phyloP scores from a whole-genome alignment of 2,888 invertebrate species.

The Ornithoptera alexandrae region DNA sequence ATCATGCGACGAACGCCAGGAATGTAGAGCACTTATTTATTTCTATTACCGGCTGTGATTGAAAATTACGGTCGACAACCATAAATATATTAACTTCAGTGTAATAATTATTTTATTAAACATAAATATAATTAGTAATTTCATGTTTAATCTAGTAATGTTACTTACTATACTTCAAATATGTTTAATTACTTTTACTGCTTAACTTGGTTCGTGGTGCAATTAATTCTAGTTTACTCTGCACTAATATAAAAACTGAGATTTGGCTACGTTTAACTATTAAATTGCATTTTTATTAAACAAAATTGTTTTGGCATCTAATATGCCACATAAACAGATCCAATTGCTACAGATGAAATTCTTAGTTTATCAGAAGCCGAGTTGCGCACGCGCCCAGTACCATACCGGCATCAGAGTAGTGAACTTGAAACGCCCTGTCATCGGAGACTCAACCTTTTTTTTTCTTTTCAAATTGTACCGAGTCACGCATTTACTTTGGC shows the following conservation, averaged over 20 bases:
- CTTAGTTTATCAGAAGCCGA: neutral
- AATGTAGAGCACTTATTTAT: neutral
- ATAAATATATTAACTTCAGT: neutral
- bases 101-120: no score
- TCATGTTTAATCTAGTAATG: no score
- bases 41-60: neutral
- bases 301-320: no score
- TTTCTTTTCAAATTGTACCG: constrained; percentile 9
- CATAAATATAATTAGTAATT: no score
- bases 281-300: no score
- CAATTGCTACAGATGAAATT: neutral
- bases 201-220: no score
- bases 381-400: neutral
- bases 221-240: no score
- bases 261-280: no score
- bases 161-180: no score
- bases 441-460: constrained; percentile 12
- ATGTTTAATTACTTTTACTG: no score
- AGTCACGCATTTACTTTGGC: constrained; percentile 16
- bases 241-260: no score
- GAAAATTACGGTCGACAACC: neutral
- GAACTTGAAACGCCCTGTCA: constrained; percentile 20
- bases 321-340: neutral
- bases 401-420: constrained; percentile 2
- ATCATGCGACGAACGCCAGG: neutral